These are phyloP conservation scores for Lasiommata megera DNA, from an alignment of 2,888 invertebrate species.

Conservation along the genomic window DNA sequence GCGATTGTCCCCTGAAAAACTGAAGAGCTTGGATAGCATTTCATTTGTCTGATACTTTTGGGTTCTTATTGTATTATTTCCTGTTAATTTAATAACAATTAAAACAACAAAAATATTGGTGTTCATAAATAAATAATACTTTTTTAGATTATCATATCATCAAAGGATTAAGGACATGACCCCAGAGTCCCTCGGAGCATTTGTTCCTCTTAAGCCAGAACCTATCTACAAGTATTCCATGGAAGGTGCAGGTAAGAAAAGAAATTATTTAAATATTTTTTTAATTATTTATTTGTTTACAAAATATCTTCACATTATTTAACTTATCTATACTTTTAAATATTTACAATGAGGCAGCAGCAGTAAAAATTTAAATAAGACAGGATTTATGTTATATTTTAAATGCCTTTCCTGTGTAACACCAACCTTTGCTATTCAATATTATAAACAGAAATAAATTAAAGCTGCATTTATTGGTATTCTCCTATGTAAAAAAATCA, in stretches of 20 bases:
- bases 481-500: conserved; percentile 39
- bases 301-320: conserved; percentile 8
- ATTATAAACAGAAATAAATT: conserved; percentile 26
- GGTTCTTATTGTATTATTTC: too few species aligned
- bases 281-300: conserved; percentile 26
- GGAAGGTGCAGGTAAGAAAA: conserved; percentile 91
- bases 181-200: conserved; percentile 90
- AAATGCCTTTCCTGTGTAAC: conserved; percentile 33
- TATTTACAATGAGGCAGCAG: conserved; percentile 63
- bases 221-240: conserved; percentile 95
- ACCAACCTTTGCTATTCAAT: conserved; percentile 3
- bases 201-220: conserved; percentile 92
- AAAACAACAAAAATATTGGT: too few species aligned
- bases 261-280: conserved; percentile 30
- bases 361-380: conserved; percentile 28
- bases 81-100: too few species aligned
- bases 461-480: conserved; percentile 26
- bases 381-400: conserved; percentile 19
- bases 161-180: conserved; percentile 96
- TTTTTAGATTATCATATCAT: conserved; percentile 92
- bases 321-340: conserved; percentile 42
- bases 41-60: too few species aligned
- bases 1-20: too few species aligned
- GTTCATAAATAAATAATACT: not conserved
- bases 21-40: too few species aligned